Conservation (phyloP, 2,888 invertebrate species). For the Heliothis peltigera region DNA sequence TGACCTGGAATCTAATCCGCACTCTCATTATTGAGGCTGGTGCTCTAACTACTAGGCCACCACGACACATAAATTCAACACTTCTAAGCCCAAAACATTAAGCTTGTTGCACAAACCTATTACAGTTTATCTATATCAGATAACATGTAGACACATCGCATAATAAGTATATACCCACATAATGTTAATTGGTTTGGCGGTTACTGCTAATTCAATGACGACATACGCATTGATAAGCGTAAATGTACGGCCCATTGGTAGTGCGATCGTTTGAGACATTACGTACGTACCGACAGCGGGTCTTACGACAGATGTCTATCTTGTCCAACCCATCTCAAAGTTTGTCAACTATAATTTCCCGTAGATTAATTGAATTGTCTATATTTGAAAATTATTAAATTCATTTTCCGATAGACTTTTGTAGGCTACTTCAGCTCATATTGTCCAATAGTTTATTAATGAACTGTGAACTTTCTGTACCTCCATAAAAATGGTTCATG, state of each 20-base stretch:
- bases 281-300: background rate
- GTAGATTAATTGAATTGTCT: too few relatives aligned
- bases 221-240: constrained; percentile 8
- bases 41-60: too few relatives aligned
- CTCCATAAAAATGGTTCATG: too few relatives aligned
- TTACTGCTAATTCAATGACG: constrained; percentile 21
- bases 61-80: too few relatives aligned
- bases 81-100: too few relatives aligned
- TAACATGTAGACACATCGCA: constrained; percentile 5
- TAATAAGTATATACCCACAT: constrained; percentile 23
- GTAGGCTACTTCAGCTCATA: too few relatives aligned
- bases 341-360: background rate
- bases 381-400: too few relatives aligned
- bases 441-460: background rate
- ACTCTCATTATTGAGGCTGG: too few relatives aligned
- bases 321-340: background rate
- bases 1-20: too few relatives aligned
- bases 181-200: constrained; percentile 32
- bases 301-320: background rate
- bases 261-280: constrained; percentile 17
- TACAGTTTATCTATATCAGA: constrained; percentile 9
- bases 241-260: background rate
- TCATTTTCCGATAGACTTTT: too few relatives aligned
- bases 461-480: background rate
- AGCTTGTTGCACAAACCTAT: constrained; percentile 4